Evolutionary conservation across 2,113 vertebrate species (phyloP).

Genomic region (Heterocephalus glaber): DNA sequence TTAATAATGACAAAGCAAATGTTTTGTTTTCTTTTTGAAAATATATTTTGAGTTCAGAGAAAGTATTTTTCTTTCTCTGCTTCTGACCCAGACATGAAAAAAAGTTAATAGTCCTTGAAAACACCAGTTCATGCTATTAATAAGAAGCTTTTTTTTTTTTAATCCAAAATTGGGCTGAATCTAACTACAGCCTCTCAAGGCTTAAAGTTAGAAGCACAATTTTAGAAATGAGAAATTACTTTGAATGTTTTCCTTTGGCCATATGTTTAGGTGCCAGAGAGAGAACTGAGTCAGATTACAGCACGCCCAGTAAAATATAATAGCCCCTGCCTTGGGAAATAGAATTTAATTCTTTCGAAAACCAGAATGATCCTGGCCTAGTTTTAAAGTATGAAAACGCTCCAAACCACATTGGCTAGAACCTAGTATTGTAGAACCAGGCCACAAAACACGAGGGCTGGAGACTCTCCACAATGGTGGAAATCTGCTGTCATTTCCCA

Average conservation of each 20-base stretch:
- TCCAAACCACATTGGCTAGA: slow-evolving; percentile 72
- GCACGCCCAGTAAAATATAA: slow-evolving; percentile 48
- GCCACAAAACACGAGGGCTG: slow-evolving; percentile 17
- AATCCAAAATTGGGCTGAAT: slow-evolving; percentile 5
- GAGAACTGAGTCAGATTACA: slow-evolving; percentile 51
- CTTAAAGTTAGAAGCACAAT: slow-evolving; percentile 41
- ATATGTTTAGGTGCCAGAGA: background rate
- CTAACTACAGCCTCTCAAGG: slow-evolving; percentile 13
- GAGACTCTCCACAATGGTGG: background rate
- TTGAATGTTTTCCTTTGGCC: slow-evolving; percentile 53
- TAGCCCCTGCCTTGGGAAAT: slow-evolving; percentile 46
- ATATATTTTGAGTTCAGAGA: slow-evolving; percentile 43
- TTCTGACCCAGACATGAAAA: slow-evolving; percentile 49
- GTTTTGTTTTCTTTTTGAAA: slow-evolving; percentile 24
- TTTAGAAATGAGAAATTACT: slow-evolving; percentile 63
- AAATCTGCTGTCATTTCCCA: slow-evolving; percentile 55
- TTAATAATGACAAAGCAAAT: slow-evolving; percentile 40
- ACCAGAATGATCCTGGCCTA: slow-evolving; percentile 62
- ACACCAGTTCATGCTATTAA: slow-evolving; percentile 17
- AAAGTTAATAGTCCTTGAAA: slow-evolving; percentile 42
- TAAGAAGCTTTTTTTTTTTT: slow-evolving; percentile 42
- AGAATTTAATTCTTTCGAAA: slow-evolving; percentile 65
- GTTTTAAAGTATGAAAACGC: slow-evolving; percentile 65
- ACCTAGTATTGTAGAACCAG: slow-evolving; percentile 43
- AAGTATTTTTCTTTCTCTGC: slow-evolving; percentile 32